phyloP scores from a whole-genome alignment of 2,113 vertebrate genomes.

The Albula glossodonta region DNA sequence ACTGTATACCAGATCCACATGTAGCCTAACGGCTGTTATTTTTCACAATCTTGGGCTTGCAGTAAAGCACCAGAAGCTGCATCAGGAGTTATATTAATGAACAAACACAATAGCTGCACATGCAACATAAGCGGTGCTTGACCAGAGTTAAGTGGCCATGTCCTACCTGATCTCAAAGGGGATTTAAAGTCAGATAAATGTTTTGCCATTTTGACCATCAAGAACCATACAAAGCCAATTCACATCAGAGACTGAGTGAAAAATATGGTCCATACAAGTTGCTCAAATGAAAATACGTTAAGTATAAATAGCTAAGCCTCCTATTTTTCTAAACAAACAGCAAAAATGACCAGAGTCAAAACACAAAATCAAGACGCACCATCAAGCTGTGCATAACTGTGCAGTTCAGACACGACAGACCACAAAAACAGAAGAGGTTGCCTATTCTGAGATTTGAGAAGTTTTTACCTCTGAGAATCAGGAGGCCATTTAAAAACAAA shows the following conservation, averaged over 20 bases:
- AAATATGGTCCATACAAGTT: too few relatives aligned
- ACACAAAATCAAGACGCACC: not conserved
- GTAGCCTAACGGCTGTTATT: not conserved
- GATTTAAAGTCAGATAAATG: not conserved
- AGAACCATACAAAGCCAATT: not conserved
- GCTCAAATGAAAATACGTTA: not conserved
- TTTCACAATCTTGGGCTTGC: too few relatives aligned
- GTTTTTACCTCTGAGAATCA: not conserved
- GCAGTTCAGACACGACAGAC: not conserved
- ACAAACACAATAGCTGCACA: too few relatives aligned
- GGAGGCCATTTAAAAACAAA: not conserved
- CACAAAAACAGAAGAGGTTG: not conserved
- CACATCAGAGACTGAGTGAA: not conserved
- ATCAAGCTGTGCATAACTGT: not conserved
- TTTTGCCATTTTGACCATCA: not conserved
- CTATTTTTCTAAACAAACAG: not conserved
- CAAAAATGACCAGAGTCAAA: not conserved
- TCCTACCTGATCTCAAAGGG: not conserved
- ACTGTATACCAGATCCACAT: not conserved
- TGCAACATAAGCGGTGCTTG: too few relatives aligned
- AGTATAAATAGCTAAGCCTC: not conserved
- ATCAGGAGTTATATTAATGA: too few relatives aligned
- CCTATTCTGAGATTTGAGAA: not conserved
- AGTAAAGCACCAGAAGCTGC: too few relatives aligned
- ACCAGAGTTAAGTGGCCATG: not conserved